Evolutionary conservation across 2,888 invertebrate genomes (phyloP).

Genomic region (Prostheceraeus crozeri): DNA sequence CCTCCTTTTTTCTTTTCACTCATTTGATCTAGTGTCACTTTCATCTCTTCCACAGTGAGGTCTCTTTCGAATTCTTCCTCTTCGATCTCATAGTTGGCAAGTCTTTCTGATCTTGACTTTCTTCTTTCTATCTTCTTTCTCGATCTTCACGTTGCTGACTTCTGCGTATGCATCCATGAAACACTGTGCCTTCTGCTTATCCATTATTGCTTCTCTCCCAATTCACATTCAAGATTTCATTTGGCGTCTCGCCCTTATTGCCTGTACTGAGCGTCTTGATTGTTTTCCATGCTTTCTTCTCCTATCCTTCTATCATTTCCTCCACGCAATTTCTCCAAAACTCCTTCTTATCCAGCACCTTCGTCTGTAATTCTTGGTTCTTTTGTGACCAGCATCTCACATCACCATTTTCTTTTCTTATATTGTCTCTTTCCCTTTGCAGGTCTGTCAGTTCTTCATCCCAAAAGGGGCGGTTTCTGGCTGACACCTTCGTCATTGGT

Average conservation of each 20-base stretch:
- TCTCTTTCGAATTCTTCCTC: slow-evolving; percentile 4
- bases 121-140: too few species aligned
- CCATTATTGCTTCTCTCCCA: neutral
- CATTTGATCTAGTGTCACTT: neutral
- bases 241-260: neutral
- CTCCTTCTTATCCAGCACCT: slow-evolving; percentile 22
- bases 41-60: slow-evolving; percentile 6
- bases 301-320: neutral
- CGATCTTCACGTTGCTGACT: too few species aligned
- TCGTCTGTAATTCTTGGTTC: neutral
- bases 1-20: slow-evolving; percentile 17
- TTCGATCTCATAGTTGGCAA: too few species aligned
- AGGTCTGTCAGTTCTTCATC: slow-evolving; percentile 25
- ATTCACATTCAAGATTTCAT: neutral
- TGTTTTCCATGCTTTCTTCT: too few species aligned
- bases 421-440: neutral
- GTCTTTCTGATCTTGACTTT: too few species aligned
- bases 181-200: neutral
- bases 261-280: too few species aligned
- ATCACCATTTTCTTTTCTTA: neutral
- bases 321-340: slow-evolving; percentile 7
- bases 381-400: slow-evolving; percentile 9
- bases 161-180: neutral
- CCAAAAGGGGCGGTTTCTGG: slow-evolving; percentile 3
- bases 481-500: neutral